These are phyloP conservation scores for Macrobrachium nipponense DNA, from an alignment of 1,140 invertebrate genomes.

Conservation along the genomic window DNA sequence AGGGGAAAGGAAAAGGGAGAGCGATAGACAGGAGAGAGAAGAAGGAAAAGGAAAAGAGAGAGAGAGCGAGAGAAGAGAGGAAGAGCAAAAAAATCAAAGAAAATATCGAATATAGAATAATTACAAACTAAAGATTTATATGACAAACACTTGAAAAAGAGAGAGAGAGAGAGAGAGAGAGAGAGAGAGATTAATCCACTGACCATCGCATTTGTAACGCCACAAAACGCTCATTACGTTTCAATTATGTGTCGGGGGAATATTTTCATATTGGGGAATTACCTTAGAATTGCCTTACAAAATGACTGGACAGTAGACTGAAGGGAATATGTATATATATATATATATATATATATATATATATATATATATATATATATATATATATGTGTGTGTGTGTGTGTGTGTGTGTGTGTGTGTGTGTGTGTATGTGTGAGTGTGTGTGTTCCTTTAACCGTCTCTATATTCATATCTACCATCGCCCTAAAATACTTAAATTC, in stretches of 20 bases:
- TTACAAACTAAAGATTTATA: too few relatives aligned
- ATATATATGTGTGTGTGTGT: not conserved
- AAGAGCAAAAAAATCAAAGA: constrained; percentile 19
- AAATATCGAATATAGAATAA: not conserved
- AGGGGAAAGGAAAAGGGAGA: not conserved
- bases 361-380: not conserved
- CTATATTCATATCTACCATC: not conserved
- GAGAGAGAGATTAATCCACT: too few relatives aligned
- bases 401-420: not conserved
- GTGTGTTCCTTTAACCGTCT: not conserved
- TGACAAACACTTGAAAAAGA: too few relatives aligned
- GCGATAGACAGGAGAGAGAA: not conserved
- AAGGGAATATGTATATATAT: too few relatives aligned
- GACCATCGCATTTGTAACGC: too few relatives aligned
- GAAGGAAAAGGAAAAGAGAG: not conserved
- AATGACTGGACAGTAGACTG: too few relatives aligned
- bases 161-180: too few relatives aligned
- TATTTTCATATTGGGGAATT: too few relatives aligned
- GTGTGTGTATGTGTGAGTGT: constrained; percentile 8
- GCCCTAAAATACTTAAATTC: too few relatives aligned
- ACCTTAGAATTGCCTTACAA: too few relatives aligned
- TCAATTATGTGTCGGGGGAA: too few relatives aligned
- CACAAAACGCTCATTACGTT: too few relatives aligned
- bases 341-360: not conserved
- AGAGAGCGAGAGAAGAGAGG: constrained; percentile 24